A percentile compares a stretch with the other conserved stretches of the same genome.
Evolutionary conservation across 2,888 invertebrate species (phyloP).

Genomic region (Agrochola lota): DNA sequence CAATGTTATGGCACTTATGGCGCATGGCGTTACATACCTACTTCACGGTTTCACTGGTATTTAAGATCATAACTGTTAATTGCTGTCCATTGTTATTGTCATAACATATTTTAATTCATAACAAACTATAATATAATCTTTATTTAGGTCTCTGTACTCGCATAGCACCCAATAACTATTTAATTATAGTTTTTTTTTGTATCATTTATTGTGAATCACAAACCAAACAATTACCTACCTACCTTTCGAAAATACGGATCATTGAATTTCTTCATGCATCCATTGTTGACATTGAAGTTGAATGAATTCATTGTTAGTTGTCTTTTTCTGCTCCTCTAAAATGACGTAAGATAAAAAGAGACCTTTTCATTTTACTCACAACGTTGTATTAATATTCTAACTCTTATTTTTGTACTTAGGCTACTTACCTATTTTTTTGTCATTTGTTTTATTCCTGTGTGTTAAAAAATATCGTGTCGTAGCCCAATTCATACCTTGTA

Average conservation of each 20-base stretch:
- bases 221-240: conserved; percentile 32
- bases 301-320: conserved; percentile 75
- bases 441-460: conserved; percentile 2
- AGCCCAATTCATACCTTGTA: neutral
- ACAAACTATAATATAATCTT: neutral
- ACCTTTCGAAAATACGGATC: conserved; percentile 50
- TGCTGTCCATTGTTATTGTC: conserved; percentile 21
- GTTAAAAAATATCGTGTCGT: neutral
- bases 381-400: conserved; percentile 6
- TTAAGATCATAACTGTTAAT: conserved; percentile 26
- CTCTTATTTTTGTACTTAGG: conserved; percentile 7
- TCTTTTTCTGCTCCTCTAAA: conserved; percentile 64
- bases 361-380: conserved; percentile 46
- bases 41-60: conserved; percentile 34
- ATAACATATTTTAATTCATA: neutral
- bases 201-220: conserved; percentile 7
- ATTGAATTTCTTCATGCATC: conserved; percentile 68
- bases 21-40: conserved; percentile 77
- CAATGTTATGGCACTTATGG: conserved; percentile 72
- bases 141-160: neutral
- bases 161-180: neutral
- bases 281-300: conserved; percentile 82
- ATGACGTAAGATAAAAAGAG: conserved; percentile 72
- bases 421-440: conserved; percentile 24
- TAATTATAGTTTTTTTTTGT: neutral